A percentile compares a stretch with the other conserved stretches of the same genome.
Conservation (phyloP, 2,113 vertebrate genomes). For the Sebastes fasciatus region DNA sequence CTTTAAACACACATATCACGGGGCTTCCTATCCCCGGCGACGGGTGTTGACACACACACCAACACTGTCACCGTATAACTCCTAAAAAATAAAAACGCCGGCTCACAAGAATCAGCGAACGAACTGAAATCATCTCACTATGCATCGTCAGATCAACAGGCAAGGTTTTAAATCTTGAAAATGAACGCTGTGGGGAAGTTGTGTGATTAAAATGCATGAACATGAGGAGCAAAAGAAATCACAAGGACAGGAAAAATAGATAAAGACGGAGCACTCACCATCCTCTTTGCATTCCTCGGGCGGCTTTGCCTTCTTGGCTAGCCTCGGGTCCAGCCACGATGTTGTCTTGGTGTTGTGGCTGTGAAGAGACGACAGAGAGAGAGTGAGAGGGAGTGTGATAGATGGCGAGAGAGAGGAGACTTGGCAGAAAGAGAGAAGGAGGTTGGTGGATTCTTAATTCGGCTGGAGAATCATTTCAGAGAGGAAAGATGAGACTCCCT, state of each 20-base stretch:
- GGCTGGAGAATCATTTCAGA: conserved; percentile 60
- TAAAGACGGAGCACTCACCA: conserved; percentile 86
- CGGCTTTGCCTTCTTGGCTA: conserved; percentile 99
- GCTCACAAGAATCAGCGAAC: neutral
- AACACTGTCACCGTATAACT: neutral
- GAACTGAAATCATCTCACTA: neutral
- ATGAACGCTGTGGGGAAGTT: conserved; percentile 16
- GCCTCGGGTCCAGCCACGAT: conserved; percentile 99
- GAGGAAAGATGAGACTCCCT: conserved; percentile 63
- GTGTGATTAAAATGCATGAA: conserved; percentile 11
- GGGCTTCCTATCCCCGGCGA: conserved; percentile 36
- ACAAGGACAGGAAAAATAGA: conserved; percentile 5
- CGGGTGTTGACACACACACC: neutral
- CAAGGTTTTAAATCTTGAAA: conserved; percentile 25
- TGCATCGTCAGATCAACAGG: conserved; percentile 21
- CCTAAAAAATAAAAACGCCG: neutral
- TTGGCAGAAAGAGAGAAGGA: conserved; percentile 67
- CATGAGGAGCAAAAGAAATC: neutral
- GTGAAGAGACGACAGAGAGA: conserved; percentile 82
- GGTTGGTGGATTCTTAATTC: conserved; percentile 77
- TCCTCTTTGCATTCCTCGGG: conserved; percentile 99
- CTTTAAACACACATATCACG: conserved; percentile 50
- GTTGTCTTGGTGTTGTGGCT: conserved; percentile 99
- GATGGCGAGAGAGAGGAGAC: conserved; percentile 60
- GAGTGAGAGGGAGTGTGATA: conserved; percentile 78